Evolutionary conservation across 2,113 vertebrate genomes (phyloP).

Genomic region (Eulacestoma nigropectus): DNA sequence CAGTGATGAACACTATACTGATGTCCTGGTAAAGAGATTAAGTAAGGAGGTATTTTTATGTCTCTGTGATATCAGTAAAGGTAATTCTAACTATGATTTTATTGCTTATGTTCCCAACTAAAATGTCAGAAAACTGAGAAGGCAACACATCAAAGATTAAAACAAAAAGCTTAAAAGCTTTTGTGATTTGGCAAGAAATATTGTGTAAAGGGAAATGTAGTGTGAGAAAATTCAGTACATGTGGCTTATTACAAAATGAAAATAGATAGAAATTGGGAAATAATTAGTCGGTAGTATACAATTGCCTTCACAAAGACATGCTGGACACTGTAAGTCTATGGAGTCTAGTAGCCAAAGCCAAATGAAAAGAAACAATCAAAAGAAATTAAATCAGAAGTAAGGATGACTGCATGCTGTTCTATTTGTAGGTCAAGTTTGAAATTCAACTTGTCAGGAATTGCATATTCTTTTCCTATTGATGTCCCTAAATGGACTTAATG

Average conservation of each 20-base stretch:
- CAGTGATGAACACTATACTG: not conserved
- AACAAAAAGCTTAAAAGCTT: not conserved
- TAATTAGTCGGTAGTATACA: not conserved
- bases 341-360: not conserved
- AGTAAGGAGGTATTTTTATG: not conserved
- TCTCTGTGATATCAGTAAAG: not conserved
- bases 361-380: not conserved
- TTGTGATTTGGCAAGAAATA: not conserved
- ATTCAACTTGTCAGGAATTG: not conserved
- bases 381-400: not conserved
- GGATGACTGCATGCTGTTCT: not conserved
- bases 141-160: not conserved
- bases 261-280: not conserved
- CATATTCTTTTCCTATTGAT: not conserved
- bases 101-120: not conserved
- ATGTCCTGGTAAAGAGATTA: not conserved
- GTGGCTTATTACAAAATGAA: not conserved
- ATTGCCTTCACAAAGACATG: not conserved
- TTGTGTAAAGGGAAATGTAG: not conserved
- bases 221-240: not conserved
- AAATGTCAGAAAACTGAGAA: not conserved
- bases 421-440: not conserved
- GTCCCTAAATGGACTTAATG: not conserved
- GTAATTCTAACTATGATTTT: not conserved
- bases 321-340: not conserved